Evolutionary conservation across 2,888 invertebrate genomes (phyloP).

Genomic region (Melieria crassipennis): DNA sequence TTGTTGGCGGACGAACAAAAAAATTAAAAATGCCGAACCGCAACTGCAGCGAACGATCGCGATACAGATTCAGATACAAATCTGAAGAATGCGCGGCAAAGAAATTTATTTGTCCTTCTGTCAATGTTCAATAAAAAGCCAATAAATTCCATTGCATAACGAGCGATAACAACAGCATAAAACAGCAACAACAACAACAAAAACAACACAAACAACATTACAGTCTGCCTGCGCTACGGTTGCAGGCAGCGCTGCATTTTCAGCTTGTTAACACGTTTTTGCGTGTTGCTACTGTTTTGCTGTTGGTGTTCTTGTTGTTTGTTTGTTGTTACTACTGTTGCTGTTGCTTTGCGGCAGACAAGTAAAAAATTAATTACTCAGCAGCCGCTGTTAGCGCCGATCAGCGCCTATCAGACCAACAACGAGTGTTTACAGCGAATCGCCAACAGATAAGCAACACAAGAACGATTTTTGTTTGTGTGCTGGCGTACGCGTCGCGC

Average conservation of each 20-base stretch:
- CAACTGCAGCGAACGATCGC: slow-evolving; percentile 11
- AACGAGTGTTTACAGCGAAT: too few species aligned
- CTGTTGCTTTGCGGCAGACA: slow-evolving; percentile 3
- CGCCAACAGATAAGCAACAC: too few species aligned
- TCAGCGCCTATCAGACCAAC: too few species aligned
- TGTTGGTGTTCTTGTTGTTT: slow-evolving; percentile 8
- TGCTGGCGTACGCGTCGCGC: too few species aligned
- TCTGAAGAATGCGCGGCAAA: slow-evolving; percentile 44
- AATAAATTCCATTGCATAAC: slow-evolving; percentile 44
- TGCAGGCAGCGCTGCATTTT: slow-evolving; percentile 24
- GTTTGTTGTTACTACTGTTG: not conserved
- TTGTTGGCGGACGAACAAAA: not conserved
- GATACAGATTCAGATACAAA: slow-evolving; percentile 35
- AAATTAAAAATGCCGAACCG: not conserved
- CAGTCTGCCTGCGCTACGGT: not conserved
- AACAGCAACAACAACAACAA: slow-evolving; percentile 1
- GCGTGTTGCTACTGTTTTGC: not conserved
- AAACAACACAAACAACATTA: not conserved
- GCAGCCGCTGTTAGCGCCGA: not conserved
- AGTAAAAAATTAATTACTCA: slow-evolving; percentile 1
- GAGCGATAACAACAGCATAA: not conserved
- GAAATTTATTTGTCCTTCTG: slow-evolving; percentile 63
- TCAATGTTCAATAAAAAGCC: slow-evolving; percentile 61
- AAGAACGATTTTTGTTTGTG: too few species aligned
- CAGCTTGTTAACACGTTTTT: slow-evolving; percentile 50